A percentile compares a stretch with the other conserved stretches of the same genome.
These are phyloP conservation scores for Drosophila repleta DNA, from an alignment of 1,140 invertebrate genomes.

Conservation along the genomic window DNA sequence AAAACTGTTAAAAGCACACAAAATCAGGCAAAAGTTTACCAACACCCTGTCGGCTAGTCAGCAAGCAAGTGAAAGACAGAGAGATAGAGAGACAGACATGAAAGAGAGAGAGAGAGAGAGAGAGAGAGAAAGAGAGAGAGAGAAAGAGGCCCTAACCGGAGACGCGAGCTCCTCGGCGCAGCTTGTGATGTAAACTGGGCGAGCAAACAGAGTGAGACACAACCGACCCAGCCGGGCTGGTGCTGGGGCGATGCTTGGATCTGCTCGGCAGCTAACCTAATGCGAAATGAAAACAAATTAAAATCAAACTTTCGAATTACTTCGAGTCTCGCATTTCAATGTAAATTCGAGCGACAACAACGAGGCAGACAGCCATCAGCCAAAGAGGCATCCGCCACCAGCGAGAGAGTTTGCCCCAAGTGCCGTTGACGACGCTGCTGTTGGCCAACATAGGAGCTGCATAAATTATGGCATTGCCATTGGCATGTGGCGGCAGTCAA, in stretches of 20 bases:
- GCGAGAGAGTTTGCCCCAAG: neutral
- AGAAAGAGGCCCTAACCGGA: conserved; percentile 16
- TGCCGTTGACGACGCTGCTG: neutral
- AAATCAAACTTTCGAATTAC: conserved; percentile 83
- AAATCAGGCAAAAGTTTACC: conserved; percentile 83
- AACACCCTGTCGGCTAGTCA: conserved; percentile 54
- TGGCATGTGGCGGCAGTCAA: conserved; percentile 22
- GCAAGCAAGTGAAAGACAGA: neutral
- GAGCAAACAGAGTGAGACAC: conserved; percentile 62
- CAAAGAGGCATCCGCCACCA: neutral
- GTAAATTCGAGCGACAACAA: conserved; percentile 81
- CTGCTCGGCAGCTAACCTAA: conserved; percentile 64
- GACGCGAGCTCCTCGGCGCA: conserved; percentile 55
- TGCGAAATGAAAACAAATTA: conserved; percentile 83
- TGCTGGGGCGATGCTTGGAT: conserved; percentile 24
- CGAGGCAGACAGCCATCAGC: conserved; percentile 19
- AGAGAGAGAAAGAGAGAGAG: neutral
- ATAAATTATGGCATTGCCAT: conserved; percentile 45
- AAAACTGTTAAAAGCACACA: conserved; percentile 84
- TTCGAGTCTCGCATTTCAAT: conserved; percentile 83
- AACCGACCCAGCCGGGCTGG: neutral
- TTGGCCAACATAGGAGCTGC: conserved; percentile 40
- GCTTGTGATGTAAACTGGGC: conserved; percentile 77
- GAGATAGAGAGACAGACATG: neutral
- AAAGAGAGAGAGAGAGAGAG: conserved; percentile 1